Conservation (phyloP, 2,888 invertebrate genomes). For the Alitta virens region DNA sequence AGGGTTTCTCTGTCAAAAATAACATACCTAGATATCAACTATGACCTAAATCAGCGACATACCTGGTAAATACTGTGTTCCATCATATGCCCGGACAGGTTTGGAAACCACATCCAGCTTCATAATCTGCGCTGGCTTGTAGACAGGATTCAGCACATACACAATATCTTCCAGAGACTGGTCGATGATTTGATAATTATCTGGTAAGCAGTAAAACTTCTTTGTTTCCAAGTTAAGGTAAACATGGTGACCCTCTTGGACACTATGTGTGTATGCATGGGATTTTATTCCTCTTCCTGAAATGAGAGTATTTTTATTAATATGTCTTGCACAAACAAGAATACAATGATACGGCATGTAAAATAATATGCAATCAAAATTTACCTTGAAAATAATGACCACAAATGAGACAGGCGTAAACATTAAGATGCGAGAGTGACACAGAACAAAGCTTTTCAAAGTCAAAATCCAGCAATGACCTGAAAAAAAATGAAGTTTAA, state of each 20-base stretch:
- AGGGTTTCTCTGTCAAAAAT: too few species aligned
- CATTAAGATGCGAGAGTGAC: slow-evolving; percentile 95
- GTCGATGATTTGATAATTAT: slow-evolving; percentile 99
- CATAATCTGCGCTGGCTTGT: slow-evolving; percentile 78
- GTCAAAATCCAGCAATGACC: slow-evolving; percentile 93
- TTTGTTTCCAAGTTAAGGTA: slow-evolving; percentile 94
- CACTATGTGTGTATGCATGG: slow-evolving; percentile 98
- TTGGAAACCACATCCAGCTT: slow-evolving; percentile 78
- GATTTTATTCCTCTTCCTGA: slow-evolving; percentile 89
- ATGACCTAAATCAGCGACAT: slow-evolving; percentile 13
- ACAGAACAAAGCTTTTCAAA: slow-evolving; percentile 99
- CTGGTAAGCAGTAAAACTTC: slow-evolving; percentile 97
- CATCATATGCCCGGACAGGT: slow-evolving; percentile 91
- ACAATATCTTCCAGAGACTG: slow-evolving; percentile 93
- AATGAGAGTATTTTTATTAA: neutral
- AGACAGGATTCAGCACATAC: slow-evolving; percentile 97
- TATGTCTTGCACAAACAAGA: too few species aligned
- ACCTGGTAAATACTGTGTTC: slow-evolving; percentile 93
- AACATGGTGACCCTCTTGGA: slow-evolving; percentile 96
- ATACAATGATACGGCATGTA: too few species aligned
- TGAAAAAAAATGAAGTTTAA: slow-evolving; percentile 33
- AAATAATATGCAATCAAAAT: slow-evolving; percentile 14
- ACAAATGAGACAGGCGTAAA: slow-evolving; percentile 98
- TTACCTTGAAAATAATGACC: slow-evolving; percentile 90
- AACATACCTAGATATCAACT: too few species aligned